phyloP scores from a whole-genome alignment of 37 sponge, comb jelly and placozoan genomes.

The Halichondria panicea region DNA sequence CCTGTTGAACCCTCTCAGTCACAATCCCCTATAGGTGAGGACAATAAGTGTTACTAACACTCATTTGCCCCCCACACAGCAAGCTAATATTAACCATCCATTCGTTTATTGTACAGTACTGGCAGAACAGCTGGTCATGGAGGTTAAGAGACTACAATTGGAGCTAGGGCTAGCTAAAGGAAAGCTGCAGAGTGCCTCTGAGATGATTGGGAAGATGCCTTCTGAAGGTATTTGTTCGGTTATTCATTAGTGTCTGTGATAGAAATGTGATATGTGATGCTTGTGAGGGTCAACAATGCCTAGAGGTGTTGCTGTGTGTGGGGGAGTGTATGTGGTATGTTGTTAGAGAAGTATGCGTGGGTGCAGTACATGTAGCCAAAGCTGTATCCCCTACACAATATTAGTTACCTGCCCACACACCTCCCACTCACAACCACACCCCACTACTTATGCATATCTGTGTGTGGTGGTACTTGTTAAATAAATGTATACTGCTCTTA shows the following conservation, averaged over 20 bases:
- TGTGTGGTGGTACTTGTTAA: not conserved
- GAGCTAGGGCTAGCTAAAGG: constrained; percentile 34
- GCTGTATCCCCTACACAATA: not conserved
- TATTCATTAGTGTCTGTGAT: not conserved
- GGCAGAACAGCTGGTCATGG: constrained; percentile 50
- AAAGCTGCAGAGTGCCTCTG: constrained; percentile 39
- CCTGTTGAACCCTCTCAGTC: not conserved
- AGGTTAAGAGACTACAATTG: constrained; percentile 44
- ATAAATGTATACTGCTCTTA: no score
- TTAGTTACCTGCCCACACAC: not conserved
- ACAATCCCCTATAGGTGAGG: not conserved
- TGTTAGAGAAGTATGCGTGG: not conserved
- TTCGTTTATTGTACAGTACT: constrained; percentile 3
- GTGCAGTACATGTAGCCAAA: not conserved
- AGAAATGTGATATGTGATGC: not conserved
- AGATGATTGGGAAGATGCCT: constrained; percentile 43
- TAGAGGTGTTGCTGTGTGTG: not conserved
- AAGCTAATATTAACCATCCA: not conserved
- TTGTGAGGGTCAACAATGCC: not conserved
- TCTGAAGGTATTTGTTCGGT: constrained; percentile 50
- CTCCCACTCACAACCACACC: not conserved
- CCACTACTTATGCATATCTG: not conserved
- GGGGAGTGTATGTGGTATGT: not conserved
- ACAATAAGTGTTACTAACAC: not conserved
- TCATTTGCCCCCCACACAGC: constrained; percentile 2